A percentile compares a stretch with the other conserved stretches of the same genome.
phyloP scores from a whole-genome alignment of 2,888 invertebrate species.

The Glyphotaelius pellucidus region DNA sequence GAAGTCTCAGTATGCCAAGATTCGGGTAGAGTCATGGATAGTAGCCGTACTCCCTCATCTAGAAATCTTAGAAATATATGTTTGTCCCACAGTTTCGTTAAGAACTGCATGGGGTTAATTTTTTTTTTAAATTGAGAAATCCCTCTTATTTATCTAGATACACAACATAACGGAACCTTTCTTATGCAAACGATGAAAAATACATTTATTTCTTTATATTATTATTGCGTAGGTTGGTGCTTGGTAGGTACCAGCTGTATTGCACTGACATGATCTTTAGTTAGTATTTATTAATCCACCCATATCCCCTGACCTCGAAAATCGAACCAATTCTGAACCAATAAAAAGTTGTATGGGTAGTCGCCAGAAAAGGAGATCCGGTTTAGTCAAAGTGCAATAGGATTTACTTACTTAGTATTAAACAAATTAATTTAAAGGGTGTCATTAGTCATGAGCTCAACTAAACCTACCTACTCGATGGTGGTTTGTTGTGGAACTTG shows the following conservation, averaged over 20 bases:
- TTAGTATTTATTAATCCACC: background rate
- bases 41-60: no score
- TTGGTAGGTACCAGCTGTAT: background rate
- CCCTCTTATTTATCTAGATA: no score
- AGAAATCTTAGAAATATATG: no score
- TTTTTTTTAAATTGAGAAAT: no score
- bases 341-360: constrained; percentile 24
- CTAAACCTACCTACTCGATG: no score
- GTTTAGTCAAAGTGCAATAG: background rate
- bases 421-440: background rate
- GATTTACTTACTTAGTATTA: background rate
- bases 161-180: background rate
- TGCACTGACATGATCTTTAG: background rate
- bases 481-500: background rate
- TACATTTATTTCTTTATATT: background rate
- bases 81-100: no score
- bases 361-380: constrained; percentile 6
- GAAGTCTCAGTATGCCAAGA: no score
- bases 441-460: background rate
- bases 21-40: no score
- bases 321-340: constrained; percentile 50
- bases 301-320: constrained; percentile 47
- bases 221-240: background rate
- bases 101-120: no score
- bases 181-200: background rate